Conservation (phyloP, 2,888 invertebrate species). For the Hirtodrosophila cameraria region DNA sequence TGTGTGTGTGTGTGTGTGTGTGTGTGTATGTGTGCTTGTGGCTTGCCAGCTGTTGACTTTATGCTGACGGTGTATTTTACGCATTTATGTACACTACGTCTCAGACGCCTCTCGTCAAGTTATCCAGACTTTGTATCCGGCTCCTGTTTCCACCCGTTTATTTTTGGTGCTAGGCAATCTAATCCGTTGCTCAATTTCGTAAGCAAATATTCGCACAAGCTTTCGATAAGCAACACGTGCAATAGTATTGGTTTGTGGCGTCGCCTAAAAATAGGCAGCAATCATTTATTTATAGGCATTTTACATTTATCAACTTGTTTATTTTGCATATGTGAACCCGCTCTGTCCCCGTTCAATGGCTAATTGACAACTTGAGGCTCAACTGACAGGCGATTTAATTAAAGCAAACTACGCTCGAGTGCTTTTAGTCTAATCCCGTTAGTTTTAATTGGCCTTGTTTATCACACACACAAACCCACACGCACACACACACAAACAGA, state of each 20-base stretch:
- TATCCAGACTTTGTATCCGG: neutral
- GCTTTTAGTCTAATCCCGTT: slow-evolving; percentile 68
- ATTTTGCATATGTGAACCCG: neutral
- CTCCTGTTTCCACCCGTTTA: neutral
- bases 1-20: slow-evolving; percentile 2
- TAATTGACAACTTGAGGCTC: slow-evolving; percentile 68
- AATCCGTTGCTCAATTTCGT: slow-evolving; percentile 72
- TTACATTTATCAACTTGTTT: slow-evolving; percentile 48
- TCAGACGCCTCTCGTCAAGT: slow-evolving; percentile 23
- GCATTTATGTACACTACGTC: slow-evolving; percentile 43
- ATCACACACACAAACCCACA: slow-evolving; percentile 43
- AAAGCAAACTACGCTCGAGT: slow-evolving; percentile 68
- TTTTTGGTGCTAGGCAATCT: slow-evolving; percentile 32
- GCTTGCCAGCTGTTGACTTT: slow-evolving; percentile 45
- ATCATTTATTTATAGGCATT: slow-evolving; percentile 51
- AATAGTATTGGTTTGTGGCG: slow-evolving; percentile 23
- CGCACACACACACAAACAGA: slow-evolving; percentile 7
- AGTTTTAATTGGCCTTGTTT: slow-evolving; percentile 73
- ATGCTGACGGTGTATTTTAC: slow-evolving; percentile 49
- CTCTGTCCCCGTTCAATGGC: neutral
- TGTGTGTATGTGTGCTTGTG: slow-evolving; percentile 16
- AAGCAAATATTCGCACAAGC: slow-evolving; percentile 54
- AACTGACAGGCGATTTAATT: slow-evolving; percentile 68
- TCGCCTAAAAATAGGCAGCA: slow-evolving; percentile 39
- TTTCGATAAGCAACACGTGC: slow-evolving; percentile 48